phyloP scores from a whole-genome alignment of 1,140 invertebrate genomes.

The Platyscapa corneri region DNA sequence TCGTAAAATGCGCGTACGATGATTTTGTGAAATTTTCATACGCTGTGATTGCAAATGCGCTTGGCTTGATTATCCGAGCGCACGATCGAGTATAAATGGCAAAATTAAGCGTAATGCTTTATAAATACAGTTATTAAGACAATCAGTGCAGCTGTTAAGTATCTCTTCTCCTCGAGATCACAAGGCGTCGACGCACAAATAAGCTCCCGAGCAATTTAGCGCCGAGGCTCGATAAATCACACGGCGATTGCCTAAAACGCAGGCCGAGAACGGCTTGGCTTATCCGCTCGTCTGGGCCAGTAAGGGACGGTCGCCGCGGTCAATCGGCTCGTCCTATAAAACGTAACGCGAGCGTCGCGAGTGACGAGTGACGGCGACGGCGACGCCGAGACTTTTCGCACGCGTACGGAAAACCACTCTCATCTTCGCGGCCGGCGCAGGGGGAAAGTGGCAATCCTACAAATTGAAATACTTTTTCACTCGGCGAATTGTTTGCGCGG shows the following conservation, averaged over 20 bases:
- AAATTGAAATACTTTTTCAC: conserved; percentile 49
- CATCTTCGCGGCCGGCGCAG: not conserved
- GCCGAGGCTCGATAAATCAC: too few species aligned
- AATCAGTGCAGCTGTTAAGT: not conserved
- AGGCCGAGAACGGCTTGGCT: not conserved
- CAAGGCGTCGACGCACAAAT: not conserved
- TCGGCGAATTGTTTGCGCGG: conserved; percentile 28
- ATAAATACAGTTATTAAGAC: not conserved
- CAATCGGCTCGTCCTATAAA: conserved; percentile 2
- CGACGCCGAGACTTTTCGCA: not conserved
- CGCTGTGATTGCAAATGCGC: too few species aligned
- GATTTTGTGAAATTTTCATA: too few species aligned
- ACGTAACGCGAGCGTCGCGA: conserved; percentile 25
- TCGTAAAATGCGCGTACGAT: too few species aligned
- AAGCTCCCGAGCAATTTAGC: not conserved
- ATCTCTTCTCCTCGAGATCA: not conserved
- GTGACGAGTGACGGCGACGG: not conserved
- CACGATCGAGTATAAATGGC: not conserved
- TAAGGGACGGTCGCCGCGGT: too few species aligned
- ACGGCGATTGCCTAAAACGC: not conserved
- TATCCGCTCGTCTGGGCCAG: not conserved
- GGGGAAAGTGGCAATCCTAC: conserved; percentile 26
- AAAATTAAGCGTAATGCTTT: not conserved
- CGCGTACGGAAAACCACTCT: conserved; percentile 36
- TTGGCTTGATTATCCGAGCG: too few species aligned